Conservation (phyloP, 2,797 vertebrate species). For the Petrocephalus schoutedeni region DNA sequence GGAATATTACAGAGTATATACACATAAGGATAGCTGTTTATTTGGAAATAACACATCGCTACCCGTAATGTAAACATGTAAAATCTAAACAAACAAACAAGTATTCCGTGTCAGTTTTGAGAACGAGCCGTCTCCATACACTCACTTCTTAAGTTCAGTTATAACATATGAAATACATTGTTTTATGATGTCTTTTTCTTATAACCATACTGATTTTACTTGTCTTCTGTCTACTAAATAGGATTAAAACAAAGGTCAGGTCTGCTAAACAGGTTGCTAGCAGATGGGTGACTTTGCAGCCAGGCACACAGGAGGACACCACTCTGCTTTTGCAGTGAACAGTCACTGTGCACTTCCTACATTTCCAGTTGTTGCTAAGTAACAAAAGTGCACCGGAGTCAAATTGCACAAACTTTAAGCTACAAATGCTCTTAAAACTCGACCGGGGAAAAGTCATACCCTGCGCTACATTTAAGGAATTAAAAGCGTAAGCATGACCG, state of each 20-base stretch:
- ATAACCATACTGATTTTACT: neutral
- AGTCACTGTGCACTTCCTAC: neutral
- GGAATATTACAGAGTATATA: neutral
- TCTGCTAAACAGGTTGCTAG: neutral
- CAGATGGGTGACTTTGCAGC: neutral
- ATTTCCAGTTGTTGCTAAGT: conserved; percentile 15
- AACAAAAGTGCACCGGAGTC: conserved; percentile 1
- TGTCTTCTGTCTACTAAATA: neutral
- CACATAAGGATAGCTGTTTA: neutral
- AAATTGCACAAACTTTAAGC: neutral
- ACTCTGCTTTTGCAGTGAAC: neutral
- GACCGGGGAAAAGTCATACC: neutral
- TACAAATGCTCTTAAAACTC: neutral
- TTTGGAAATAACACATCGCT: neutral
- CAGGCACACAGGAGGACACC: neutral
- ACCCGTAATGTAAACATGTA: neutral
- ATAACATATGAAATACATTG: neutral
- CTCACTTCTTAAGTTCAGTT: neutral
- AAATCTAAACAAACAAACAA: neutral
- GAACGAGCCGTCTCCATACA: neutral
- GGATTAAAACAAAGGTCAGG: neutral
- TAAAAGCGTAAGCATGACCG: neutral
- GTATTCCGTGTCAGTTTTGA: neutral
- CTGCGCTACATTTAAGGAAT: neutral
- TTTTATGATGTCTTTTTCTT: neutral